Evolutionary conservation across 2,888 invertebrate species (phyloP), one percentile per base, ranked within the genome.

Genomic region (Dicranocentrus wangi): DNA sequence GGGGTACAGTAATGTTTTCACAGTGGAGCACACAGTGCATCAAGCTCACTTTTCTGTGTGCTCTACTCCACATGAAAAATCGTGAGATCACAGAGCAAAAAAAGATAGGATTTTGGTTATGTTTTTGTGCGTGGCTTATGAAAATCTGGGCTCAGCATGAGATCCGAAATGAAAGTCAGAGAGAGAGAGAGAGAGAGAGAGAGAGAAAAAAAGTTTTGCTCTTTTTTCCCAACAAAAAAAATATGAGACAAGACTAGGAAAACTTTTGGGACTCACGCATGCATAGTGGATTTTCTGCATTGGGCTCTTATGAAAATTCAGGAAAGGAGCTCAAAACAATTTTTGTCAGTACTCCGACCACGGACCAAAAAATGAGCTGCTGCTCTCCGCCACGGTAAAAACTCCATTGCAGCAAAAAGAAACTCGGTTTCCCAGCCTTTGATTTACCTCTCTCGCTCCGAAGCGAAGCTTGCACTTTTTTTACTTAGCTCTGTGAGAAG

Each of bases 1-100:
- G 79, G 61, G 47, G 58, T n/a, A 19, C 58, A 32, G 69, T 39
- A 61, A 77, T 61, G 61, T 63, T 70, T 60, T 51, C 60, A 68
- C 23, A 47, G 47, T n/a, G 47, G n/a, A 47, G 47, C 47, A 47
- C 47, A 47, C 47, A 3, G 47, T n/a, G n/a, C 39, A 58, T 7
- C 1, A 19, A 10, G 10, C 10, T 10, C 15, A 39, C 43, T 66
- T 25, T 10, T 10, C 5, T 32, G 32, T 32, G 32, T 32, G 32
- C 32, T 32, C 32, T 32, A 32, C 32, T 32, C 32, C 32, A 32
- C 32, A 32, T 32, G 32, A 32, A 32, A 32, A 32, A 7, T 7
- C 10, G 32, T 7, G 32, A 32, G 32, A 51, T 15, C 8, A 42
- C 42, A 13, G 42, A 51, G 15, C n/a, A 51, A 51, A n/a, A 32